Conservation (phyloP, 2,113 vertebrate genomes). For the Thalassoma bifasciatum region DNA sequence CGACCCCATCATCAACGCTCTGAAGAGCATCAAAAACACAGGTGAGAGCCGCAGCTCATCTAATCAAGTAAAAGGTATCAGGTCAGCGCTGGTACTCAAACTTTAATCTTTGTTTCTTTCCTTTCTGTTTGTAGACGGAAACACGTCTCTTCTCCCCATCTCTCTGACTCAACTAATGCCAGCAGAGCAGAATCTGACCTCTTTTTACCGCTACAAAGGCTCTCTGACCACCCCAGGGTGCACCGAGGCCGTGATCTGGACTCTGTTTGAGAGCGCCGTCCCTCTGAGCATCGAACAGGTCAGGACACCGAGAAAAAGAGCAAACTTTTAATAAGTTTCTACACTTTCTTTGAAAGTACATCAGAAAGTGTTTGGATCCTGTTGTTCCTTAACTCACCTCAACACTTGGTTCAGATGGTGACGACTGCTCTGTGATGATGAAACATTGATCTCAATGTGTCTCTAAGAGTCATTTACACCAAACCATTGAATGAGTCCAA, state of each 20-base stretch:
- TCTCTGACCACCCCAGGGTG: slow-evolving; percentile 93
- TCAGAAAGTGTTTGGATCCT: background rate
- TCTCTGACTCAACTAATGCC: slow-evolving; percentile 85
- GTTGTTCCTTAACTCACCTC: no score
- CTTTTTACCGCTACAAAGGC: slow-evolving; percentile 90
- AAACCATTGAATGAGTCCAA: background rate
- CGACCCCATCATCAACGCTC: slow-evolving; percentile 62
- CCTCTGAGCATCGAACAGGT: slow-evolving; percentile 86
- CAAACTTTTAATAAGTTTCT: no score
- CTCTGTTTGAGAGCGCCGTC: slow-evolving; percentile 86
- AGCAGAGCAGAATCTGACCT: slow-evolving; percentile 72
- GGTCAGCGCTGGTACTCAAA: background rate
- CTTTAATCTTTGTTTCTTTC: background rate
- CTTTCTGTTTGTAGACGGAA: slow-evolving; percentile 68
- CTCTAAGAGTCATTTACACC: background rate
- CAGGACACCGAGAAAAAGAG: background rate
- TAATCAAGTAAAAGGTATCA: background rate
- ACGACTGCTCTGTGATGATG: no score
- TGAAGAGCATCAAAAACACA: slow-evolving; percentile 57
- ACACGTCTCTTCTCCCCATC: slow-evolving; percentile 31
- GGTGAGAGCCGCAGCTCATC: slow-evolving; percentile 52
- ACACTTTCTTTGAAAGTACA: no score
- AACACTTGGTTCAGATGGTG: no score
- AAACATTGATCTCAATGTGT: background rate
- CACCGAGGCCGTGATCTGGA: slow-evolving; percentile 88